Percentiles rank a stretch among this genome's conserved stretches.
phyloP scores from a whole-genome alignment of 2,113 vertebrate species.

The Numida meleagris region DNA sequence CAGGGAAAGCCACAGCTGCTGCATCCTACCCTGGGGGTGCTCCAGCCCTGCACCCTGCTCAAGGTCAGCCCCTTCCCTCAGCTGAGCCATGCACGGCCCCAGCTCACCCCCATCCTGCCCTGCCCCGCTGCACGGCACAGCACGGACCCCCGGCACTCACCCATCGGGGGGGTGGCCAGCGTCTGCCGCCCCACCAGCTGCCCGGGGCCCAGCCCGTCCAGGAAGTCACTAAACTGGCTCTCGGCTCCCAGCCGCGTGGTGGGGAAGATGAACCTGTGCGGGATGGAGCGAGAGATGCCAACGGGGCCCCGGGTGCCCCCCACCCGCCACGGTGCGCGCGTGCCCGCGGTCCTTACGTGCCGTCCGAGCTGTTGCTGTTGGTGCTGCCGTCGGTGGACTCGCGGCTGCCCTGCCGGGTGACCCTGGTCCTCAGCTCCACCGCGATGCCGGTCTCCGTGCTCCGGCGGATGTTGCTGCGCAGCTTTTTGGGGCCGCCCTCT shows the following conservation, averaged over 20 bases:
- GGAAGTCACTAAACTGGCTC: slow-evolving; percentile 98
- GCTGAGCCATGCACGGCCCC: not conserved
- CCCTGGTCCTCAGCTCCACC: slow-evolving; percentile 95
- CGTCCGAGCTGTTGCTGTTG: slow-evolving; percentile 98
- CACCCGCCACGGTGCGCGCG: fast-evolving
- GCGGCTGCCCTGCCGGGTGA: slow-evolving; percentile 94
- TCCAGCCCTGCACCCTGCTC: not conserved
- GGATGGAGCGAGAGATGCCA: not conserved
- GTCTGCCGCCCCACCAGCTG: slow-evolving; percentile 98
- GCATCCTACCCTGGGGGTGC: fast-evolving
- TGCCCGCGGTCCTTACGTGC: slow-evolving; percentile 87
- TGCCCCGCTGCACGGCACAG: not conserved
- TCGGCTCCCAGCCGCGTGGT: slow-evolving; percentile 91
- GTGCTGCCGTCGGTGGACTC: slow-evolving; percentile 98
- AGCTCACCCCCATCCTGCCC: not conserved
- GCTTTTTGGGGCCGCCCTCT: slow-evolving; percentile 96
- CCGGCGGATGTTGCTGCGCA: slow-evolving; percentile 94
- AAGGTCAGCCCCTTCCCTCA: not conserved
- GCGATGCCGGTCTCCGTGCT: slow-evolving; percentile 98
- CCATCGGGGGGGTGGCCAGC: slow-evolving; percentile 94
- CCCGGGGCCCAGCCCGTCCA: slow-evolving; percentile 95
- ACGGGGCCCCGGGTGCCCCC: too few species aligned
- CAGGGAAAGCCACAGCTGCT: not conserved
- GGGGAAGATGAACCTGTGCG: slow-evolving; percentile 93
- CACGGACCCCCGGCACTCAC: slow-evolving; percentile 74